phyloP scores from a whole-genome alignment of 2,113 vertebrate species.

The Murina feae region DNA sequence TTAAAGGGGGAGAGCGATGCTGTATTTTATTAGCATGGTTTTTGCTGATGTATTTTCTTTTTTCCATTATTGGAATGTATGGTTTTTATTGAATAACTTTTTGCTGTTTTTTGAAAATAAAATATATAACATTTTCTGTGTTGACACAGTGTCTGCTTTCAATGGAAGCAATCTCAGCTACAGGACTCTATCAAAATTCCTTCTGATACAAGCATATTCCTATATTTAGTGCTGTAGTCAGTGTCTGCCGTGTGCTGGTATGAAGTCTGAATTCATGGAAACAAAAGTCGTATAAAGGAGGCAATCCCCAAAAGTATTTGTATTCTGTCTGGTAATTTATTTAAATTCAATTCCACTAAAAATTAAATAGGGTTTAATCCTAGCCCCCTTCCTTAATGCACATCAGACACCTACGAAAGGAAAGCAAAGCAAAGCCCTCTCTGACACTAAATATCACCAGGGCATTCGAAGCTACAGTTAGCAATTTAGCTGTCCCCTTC shows the following conservation, averaged over 20 bases:
- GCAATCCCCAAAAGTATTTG: conserved; percentile 24
- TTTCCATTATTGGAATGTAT: neutral
- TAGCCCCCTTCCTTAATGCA: conserved; percentile 21
- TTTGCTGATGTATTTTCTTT: conserved; percentile 19
- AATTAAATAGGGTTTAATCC: conserved; percentile 13
- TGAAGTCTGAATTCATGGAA: conserved; percentile 37
- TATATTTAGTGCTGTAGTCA: neutral
- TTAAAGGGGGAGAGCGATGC: neutral
- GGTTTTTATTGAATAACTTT: conserved; percentile 50
- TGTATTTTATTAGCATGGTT: conserved; percentile 23
- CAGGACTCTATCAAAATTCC: conserved; percentile 38
- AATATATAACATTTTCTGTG: conserved; percentile 43
- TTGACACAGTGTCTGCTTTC: neutral
- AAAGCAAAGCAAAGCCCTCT: neutral
- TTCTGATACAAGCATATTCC: conserved; percentile 31
- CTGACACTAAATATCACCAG: neutral
- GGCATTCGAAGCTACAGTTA: conserved; percentile 38
- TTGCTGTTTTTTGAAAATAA: conserved; percentile 15
- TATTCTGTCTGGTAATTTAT: neutral
- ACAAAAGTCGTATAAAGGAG: conserved; percentile 54
- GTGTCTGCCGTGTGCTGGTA: conserved; percentile 6
- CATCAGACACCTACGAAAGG: neutral
- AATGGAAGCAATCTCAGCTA: conserved; percentile 22
- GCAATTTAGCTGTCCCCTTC: neutral
- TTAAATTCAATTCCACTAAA: conserved; percentile 41